Conservation (phyloP, 2,797 vertebrate species). For the Nyctibius grandis region DNA sequence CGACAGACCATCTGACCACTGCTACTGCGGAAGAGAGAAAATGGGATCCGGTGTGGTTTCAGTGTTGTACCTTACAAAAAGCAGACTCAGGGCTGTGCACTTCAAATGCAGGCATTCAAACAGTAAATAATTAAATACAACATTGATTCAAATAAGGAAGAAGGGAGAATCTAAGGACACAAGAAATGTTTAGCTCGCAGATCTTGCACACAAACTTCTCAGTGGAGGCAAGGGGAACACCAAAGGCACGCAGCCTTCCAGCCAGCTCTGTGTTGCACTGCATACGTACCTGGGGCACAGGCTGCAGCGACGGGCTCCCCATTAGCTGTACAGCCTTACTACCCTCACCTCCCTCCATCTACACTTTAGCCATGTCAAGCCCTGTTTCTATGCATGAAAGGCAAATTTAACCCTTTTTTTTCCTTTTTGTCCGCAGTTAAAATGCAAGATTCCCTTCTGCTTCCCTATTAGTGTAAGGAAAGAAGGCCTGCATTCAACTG, state of each 20-base stretch:
- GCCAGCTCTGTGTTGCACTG: not conserved
- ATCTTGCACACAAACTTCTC: not conserved
- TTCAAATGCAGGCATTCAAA: not conserved
- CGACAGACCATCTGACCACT: not conserved
- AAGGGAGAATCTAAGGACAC: constrained; percentile 36
- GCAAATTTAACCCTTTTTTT: not conserved
- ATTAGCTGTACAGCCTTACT: not conserved
- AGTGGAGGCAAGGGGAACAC: not conserved
- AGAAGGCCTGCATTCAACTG: not conserved
- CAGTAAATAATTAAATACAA: constrained; percentile 36
- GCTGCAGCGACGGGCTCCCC: not conserved
- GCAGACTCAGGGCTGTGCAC: not conserved
- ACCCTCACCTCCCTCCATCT: not conserved
- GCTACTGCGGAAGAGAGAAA: not conserved
- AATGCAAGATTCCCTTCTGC: not conserved
- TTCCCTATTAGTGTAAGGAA: not conserved
- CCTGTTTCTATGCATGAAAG: not conserved
- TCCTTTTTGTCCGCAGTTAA: not conserved
- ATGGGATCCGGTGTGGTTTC: not conserved
- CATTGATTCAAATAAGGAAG: not conserved
- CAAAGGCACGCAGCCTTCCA: not conserved
- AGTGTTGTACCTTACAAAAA: fast-evolving
- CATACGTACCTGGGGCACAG: not conserved
- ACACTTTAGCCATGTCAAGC: not conserved
- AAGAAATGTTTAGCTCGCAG: not conserved